phyloP scores from a whole-genome alignment of 1,140 invertebrate genomes.

The Hypothenemus hampei region DNA sequence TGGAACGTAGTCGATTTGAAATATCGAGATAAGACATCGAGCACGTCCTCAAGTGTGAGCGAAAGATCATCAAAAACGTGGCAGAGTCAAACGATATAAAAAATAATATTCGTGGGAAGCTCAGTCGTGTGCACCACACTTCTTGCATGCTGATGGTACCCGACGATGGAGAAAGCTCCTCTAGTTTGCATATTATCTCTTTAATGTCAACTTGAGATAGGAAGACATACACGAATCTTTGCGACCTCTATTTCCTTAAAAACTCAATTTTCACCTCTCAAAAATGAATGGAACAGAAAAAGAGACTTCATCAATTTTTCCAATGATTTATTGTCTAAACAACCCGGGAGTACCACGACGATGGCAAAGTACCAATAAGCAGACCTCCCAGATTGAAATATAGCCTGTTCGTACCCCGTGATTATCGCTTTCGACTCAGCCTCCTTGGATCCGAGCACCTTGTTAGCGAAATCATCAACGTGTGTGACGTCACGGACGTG shows the following conservation, averaged over 20 bases:
- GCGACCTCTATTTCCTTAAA: no score
- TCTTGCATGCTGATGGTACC: slow-evolving; percentile 22
- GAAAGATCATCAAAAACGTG: slow-evolving; percentile 24
- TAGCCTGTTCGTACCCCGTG: slow-evolving; percentile 32
- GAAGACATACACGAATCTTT: no score
- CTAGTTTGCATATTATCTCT: slow-evolving; percentile 17
- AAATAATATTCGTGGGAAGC: slow-evolving; percentile 27
- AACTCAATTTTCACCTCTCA: no score
- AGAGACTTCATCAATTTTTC: slow-evolving; percentile 15
- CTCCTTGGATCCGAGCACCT: slow-evolving; percentile 33
- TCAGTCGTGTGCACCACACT: slow-evolving; percentile 20
- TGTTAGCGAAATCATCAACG: slow-evolving; percentile 39
- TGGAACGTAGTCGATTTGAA: slow-evolving; percentile 6
- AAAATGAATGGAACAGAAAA: background rate
- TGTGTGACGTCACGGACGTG: slow-evolving; percentile 31
- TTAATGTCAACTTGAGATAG: background rate
- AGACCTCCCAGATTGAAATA: slow-evolving; percentile 37
- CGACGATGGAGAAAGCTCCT: slow-evolving; percentile 17
- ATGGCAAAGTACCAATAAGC: slow-evolving; percentile 26
- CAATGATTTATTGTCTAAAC: slow-evolving; percentile 21
- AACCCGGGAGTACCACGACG: slow-evolving; percentile 17
- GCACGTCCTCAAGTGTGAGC: slow-evolving; percentile 25
- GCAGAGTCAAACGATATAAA: slow-evolving; percentile 25
- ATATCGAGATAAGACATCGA: slow-evolving; percentile 19
- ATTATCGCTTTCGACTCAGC: slow-evolving; percentile 33